phyloP scores from a whole-genome alignment of 2,113 vertebrate species.

The Plectropomus leopardus region DNA sequence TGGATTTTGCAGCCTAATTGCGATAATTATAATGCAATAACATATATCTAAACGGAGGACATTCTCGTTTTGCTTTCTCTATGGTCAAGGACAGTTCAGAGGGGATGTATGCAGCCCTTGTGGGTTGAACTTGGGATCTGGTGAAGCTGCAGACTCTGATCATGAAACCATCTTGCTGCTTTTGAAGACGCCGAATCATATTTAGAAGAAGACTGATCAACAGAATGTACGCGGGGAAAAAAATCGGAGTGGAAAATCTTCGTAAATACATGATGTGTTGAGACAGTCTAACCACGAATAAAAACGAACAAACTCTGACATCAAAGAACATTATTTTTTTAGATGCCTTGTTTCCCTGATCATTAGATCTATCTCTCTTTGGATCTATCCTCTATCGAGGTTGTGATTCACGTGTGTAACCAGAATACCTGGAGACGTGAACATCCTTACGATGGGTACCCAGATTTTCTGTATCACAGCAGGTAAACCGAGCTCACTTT shows the following conservation, averaged over 20 bases:
- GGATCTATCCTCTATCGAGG: too few relatives aligned
- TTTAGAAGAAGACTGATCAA: background rate
- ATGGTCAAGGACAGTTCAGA: conserved; percentile 1
- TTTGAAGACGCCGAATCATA: background rate
- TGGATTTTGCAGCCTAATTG: background rate
- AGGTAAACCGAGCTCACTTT: conserved; percentile 28
- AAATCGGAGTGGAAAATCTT: background rate
- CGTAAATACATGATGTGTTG: background rate
- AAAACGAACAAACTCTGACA: too few relatives aligned
- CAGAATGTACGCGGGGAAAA: background rate
- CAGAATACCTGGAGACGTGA: background rate
- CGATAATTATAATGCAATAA: conserved; percentile 27
- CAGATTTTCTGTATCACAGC: background rate
- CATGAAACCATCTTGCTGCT: background rate
- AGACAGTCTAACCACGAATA: background rate
- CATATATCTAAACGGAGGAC: background rate
- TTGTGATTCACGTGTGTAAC: background rate
- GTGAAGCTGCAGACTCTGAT: background rate
- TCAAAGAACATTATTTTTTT: too few relatives aligned
- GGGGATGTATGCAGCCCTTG: background rate
- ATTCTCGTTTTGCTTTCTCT: background rate
- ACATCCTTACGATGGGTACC: background rate
- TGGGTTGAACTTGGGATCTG: background rate
- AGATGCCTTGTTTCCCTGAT: too few relatives aligned
- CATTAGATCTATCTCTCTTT: too few relatives aligned